Evolutionary conservation across 1,140 invertebrate genomes (phyloP), one percentile per base, ranked within the genome.

Genomic region (Coelopa frigida): DNA sequence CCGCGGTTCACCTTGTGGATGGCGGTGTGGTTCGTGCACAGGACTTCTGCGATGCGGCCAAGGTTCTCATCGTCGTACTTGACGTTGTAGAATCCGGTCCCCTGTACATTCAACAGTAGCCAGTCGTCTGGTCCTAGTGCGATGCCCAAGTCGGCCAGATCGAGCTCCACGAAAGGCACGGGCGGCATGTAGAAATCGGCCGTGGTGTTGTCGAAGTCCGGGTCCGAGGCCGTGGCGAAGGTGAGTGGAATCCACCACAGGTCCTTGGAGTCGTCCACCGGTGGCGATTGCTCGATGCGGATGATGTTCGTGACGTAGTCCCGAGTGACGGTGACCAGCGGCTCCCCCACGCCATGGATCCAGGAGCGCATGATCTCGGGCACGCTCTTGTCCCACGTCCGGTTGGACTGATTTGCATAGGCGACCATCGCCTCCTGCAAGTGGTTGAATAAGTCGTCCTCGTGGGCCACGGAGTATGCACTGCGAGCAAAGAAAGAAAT

Each of bases 291-390:
- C 7, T 37, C 7, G 11, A 37, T 37, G 18, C 7, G 11, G 18
- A 37, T 8, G 7, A 17, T n/a, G n/a, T 57, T 35, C 4, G 27
- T 35, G 3, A 21, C 20, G 12, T 24, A 38, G 41, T 74, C 57
- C 4, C 75, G 67, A 14, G 56, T 56, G 5, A 83, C 74, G 8
- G 59, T 75, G 1, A 88, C 51, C 3, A 86, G 76, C 2, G 87
- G 86, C 54, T 78, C 82, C 18, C 85, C 85, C 32, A 79, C 64
- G 55, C 84, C 77, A 29, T 78, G 72, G 0, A 81, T 82, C 85
- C 85, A 89, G 15, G 76, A 78, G 8, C 82, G 73, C 27, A 29
- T 29, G 8, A 29, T 29, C 53, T 47, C 14, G 4, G 20, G 3
- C 5, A 23, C 27, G 15, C 3, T 60, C 12, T 31, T 10, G 5